Base-by-base conservation (phyloP, 1,140 invertebrate genomes). In the Magallana ariakensis region DNA sequence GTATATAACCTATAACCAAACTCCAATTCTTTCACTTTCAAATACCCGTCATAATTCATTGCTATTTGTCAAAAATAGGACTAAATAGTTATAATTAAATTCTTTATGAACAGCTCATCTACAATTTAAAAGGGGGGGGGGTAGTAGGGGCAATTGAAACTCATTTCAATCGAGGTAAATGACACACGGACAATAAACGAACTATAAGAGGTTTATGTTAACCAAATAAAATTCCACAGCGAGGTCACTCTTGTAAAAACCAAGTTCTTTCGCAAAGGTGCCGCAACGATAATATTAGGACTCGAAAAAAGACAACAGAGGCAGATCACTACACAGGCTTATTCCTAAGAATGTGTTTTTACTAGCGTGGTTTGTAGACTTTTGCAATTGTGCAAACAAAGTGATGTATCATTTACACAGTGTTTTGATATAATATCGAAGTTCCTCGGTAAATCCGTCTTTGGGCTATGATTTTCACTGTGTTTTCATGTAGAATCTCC, bases 391-490 rank as follows among this genome's bases (percentile, higher is more conserved):
- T 26, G 66, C 66, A 75, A 75, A 75, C 22, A 75, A 1, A 75
- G 66, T 26, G 66, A 75, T 75, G 66, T 75, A 75, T 75, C 66
- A 75, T 75, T 75, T 75, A 19, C 22, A 75, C 66, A 75, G 33
- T 75, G 22, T 26, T 22, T 75, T 26, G 15, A 33, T 33, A 75
- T 26, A 75, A 75, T 13, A 75, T 10, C 62, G 11, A 22, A 8
- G 19, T 11, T 22, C 19, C 19, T 3, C 11, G 19, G n/a, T 70
- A 75, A 75, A 13, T 75, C 66, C 13, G 22, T 75, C 66, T 75
- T 75, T 26, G 22, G 66, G 66, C 66, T 26, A 13, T 26, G 66
- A 75, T 46, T 75, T 75, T 13, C 6, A 11, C 11, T 11, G 22
- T 26, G 66, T 75, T 75, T 75, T 26, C 15, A 33, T 26, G 22